Evolutionary conservation across 2,113 vertebrate species (phyloP), one percentile per base, ranked within the genome.

Genomic region (Odontophorus gujanensis): DNA sequence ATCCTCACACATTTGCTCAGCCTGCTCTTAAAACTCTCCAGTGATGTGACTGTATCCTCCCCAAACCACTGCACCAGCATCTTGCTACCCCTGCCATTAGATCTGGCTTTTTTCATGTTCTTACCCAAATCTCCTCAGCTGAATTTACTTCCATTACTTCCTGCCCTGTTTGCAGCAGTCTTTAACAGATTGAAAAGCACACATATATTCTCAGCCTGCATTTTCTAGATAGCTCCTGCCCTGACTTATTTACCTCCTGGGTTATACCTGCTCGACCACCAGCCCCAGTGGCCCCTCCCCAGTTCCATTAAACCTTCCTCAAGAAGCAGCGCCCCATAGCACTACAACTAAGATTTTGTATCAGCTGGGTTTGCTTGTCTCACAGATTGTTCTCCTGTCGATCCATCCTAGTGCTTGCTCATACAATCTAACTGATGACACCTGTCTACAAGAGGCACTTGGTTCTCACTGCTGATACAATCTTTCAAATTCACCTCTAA

Each of bases 401-500:
- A 59, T 38, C 74, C 32, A 67, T 30, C 59, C 75, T 74, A 63
- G 66, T 13, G 72, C 13, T 50, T 19, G 8, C 14, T 47, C 72
- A 61, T 26, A 30, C 17, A 76, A 91, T 47, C 83, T 16, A 3
- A 8, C 38, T 61, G 68, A 83, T 50, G 43, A 61, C n/a, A 88
- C 76, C 59, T 90, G 65, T 79, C 78, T 51, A 40, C 65, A 48
- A 57, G 7, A 72, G 68, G 61, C 0, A 0, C 47, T 57, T 43
- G 50, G 75, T 43, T 95, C 65, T 71, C 55, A 34, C 42, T 71
- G 50, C 81, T 87, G 95, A 91, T 59, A 86, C 17, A 58, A 88
- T 87, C 91, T 90, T 93, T 86, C 69, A 51, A 78, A 86, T 91
- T 94, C 85, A 93, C 73, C 85, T 90, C 85, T 91, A 81, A 95